Conservation (phyloP, 1,140 invertebrate species). For the Drosophila albomicans region DNA sequence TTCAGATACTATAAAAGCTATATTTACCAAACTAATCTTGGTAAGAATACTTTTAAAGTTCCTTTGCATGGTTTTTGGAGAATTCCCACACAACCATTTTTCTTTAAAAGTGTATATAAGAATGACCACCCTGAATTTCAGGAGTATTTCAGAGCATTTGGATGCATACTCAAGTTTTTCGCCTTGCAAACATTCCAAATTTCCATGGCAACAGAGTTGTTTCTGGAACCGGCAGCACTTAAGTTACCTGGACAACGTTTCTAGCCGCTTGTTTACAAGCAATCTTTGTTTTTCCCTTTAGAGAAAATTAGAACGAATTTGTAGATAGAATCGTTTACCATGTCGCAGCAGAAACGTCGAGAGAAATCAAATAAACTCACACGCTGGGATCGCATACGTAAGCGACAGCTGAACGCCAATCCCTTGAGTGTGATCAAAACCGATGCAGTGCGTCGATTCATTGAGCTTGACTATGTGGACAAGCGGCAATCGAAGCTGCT, state of each 20-base stretch:
- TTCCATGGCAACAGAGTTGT: neutral
- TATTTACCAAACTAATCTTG: too few species aligned
- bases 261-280: constrained; percentile 54
- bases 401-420: constrained; percentile 59
- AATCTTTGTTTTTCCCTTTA: constrained; percentile 13
- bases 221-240: constrained; percentile 16
- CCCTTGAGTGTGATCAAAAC: constrained; percentile 58
- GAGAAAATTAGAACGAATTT: neutral
- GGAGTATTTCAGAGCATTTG: too few species aligned
- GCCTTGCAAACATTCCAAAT: neutral
- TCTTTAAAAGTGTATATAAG: too few species aligned
- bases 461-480: constrained; percentile 74
- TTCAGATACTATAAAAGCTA: too few species aligned
- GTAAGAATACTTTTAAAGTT: too few species aligned
- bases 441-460: constrained; percentile 73
- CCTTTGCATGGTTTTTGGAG: too few species aligned
- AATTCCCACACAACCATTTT: too few species aligned
- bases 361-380: constrained; percentile 80
- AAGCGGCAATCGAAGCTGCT: constrained; percentile 56
- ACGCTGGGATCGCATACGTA: constrained; percentile 83
- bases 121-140: too few species aligned
- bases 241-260: constrained; percentile 55
- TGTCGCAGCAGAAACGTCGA: constrained; percentile 59
- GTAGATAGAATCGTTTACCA: constrained; percentile 7
- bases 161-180: too few species aligned